Percentiles rank a stretch among this genome's conserved stretches.
These are phyloP conservation scores for Apocheima hispidaria DNA, from an alignment of 2,888 invertebrate species.

Conservation along the genomic window DNA sequence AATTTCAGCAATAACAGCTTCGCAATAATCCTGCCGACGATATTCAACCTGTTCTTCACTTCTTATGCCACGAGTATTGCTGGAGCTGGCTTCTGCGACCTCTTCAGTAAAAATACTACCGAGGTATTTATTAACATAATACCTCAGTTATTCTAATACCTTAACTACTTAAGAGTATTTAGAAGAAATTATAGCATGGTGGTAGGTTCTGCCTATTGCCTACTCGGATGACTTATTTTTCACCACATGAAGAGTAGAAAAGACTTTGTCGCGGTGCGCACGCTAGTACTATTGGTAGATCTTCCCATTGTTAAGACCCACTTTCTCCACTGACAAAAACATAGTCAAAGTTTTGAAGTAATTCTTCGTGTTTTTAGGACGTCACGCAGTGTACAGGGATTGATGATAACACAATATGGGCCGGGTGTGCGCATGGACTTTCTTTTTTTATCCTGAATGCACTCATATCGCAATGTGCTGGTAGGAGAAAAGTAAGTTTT, in stretches of 20 bases:
- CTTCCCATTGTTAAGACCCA: no score
- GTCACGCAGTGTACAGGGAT: slow-evolving; percentile 58
- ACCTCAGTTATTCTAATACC: not conserved
- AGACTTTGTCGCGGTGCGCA: no score
- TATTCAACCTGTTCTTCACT: slow-evolving; percentile 83
- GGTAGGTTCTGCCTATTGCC: no score
- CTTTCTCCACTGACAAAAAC: no score
- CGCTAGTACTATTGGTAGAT: no score
- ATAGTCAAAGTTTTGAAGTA: not conserved
- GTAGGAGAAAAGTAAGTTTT: slow-evolving; percentile 64
- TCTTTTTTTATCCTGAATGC: slow-evolving; percentile 76
- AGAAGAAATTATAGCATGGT: no score
- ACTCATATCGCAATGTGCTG: slow-evolving; percentile 72
- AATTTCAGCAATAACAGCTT: slow-evolving; percentile 81
- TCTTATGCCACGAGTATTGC: slow-evolving; percentile 65
- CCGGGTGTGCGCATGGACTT: slow-evolving; percentile 73
- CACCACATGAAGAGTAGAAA: no score
- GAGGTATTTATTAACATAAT: slow-evolving; percentile 37
- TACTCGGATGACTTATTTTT: no score
- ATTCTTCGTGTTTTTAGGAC: slow-evolving; percentile 48
- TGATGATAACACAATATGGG: slow-evolving; percentile 74
- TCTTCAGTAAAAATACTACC: slow-evolving; percentile 55
- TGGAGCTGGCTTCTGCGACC: slow-evolving; percentile 68
- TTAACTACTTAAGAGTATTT: not conserved
- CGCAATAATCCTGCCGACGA: slow-evolving; percentile 85